Evolutionary conservation across 92 coral and sea anemone species (phyloP).

Genomic region (Plumapathes pennacea): DNA sequence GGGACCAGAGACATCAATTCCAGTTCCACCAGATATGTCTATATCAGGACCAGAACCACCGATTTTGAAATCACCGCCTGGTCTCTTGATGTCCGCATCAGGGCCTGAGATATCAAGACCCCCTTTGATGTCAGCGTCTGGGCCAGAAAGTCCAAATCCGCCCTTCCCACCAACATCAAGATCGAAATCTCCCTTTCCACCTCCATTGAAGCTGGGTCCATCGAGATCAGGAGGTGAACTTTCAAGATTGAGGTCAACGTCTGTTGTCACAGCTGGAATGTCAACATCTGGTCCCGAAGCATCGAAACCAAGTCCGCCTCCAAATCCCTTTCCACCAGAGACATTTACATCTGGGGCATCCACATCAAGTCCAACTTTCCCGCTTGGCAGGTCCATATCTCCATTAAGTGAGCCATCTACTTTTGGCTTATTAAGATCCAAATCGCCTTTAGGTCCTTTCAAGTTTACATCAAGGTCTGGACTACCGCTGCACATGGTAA

Average conservation of each 20-base stretch:
- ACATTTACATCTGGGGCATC: background rate
- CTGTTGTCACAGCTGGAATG: background rate
- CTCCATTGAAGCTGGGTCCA: conserved; percentile 13
- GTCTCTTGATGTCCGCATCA: conserved; percentile 15
- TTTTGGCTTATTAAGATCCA: background rate
- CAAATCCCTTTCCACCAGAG: background rate
- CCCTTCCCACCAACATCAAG: too few relatives aligned
- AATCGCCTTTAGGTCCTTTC: background rate
- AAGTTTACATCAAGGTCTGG: background rate
- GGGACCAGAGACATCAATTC: conserved; percentile 7
- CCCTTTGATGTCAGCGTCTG: conserved; percentile 6
- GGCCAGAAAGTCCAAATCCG: too few relatives aligned
- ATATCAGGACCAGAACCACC: conserved; percentile 21
- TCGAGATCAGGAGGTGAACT: background rate
- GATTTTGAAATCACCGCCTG: conserved; percentile 1
- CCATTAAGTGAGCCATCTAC: too few relatives aligned
- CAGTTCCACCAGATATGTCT: background rate
- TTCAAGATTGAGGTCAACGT: background rate
- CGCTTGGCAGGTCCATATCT: background rate
- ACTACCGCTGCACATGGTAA: too few relatives aligned
- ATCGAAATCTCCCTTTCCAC: too few relatives aligned
- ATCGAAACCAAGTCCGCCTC: background rate
- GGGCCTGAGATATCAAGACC: background rate
- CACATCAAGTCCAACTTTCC: background rate
- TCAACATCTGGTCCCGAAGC: conserved; percentile 1